Base-by-base conservation (phyloP, 2,113 vertebrate genomes). In the Trichechus manatus region DNA sequence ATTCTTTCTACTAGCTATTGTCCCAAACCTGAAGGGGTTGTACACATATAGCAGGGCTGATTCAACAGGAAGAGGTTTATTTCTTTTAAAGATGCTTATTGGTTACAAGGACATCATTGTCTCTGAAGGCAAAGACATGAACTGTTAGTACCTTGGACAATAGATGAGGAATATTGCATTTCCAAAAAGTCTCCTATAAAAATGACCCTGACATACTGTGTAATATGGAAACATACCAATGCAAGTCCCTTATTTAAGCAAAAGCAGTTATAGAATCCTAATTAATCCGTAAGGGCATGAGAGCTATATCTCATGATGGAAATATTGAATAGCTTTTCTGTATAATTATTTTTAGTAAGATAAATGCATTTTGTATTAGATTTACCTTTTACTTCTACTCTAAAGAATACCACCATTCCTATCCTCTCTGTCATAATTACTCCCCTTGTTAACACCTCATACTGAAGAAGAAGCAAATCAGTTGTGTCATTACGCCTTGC, bases 391-490 rank as follows among this genome's bases (percentile, higher is more conserved):
- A 44, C 23, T 70, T 90, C 29, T 93, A 36, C 59, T 90, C 29
- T 93, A 36, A 90, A 95, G 50, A 89, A 70, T 31, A 81, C 1
- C 10, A 7, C 36, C 74, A 22, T 77, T 15, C 61, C 68, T 88
- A 78, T 92, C 47, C 93, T 88, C 50, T 96, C 94, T 93, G 91
- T 92, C 87, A 70, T 39, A 27, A 88, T 95, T 95, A 92, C 88
- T 98, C 72, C 97, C 82, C 96, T 95, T 98, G 97, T 8, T 1
- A 98, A 87, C 85, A 95, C 82, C 63, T 86, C 95, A 72, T 93
- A 96, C 94, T 93, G 89, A 97, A 97, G 36, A 85, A 81, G 90
- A 97, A 95, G 96, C 89, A 98, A 97, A 97, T 97, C 87, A 53
- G 68, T 96, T 0, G 0, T 97, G 97, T 94, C 97, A 95, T 96